Conservation (phyloP, 2,888 invertebrate genomes). For the Clunio marinus region DNA sequence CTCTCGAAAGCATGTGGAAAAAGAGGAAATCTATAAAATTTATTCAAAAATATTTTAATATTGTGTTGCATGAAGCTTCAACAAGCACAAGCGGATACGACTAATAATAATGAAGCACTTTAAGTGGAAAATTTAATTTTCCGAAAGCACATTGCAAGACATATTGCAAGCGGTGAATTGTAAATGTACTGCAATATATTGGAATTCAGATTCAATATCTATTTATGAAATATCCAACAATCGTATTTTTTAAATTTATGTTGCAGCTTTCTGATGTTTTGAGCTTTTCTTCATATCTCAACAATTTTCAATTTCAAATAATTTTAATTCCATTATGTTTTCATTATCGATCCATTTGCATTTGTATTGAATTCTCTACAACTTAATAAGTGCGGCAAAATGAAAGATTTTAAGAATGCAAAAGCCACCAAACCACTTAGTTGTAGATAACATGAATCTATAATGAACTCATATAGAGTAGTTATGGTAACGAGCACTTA, state of each 20-base stretch:
- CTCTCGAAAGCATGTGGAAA: background rate
- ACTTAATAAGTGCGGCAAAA: too few relatives aligned
- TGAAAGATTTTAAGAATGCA: background rate
- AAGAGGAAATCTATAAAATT: background rate
- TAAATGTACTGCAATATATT: constrained; percentile 14
- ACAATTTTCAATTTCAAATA: too few relatives aligned
- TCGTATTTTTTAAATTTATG: background rate
- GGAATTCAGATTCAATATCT: constrained; percentile 19
- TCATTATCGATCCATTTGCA: too few relatives aligned
- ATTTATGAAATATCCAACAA: background rate
- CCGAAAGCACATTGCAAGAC: background rate
- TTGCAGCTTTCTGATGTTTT: too few relatives aligned
- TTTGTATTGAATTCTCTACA: too few relatives aligned
- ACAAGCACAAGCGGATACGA: background rate
- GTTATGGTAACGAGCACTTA: constrained; percentile 17
- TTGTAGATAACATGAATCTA: too few relatives aligned
- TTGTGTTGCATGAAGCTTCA: background rate
- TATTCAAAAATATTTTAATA: constrained; percentile 1
- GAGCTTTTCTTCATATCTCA: too few relatives aligned
- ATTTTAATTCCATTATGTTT: too few relatives aligned
- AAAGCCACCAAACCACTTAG: too few relatives aligned
- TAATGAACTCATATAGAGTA: background rate
- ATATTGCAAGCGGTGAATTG: constrained; percentile 15
- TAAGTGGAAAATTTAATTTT: background rate
- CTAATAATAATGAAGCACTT: constrained; percentile 4